phyloP scores from a whole-genome alignment of 2,797 vertebrate genomes.

The Danio tinwini region DNA sequence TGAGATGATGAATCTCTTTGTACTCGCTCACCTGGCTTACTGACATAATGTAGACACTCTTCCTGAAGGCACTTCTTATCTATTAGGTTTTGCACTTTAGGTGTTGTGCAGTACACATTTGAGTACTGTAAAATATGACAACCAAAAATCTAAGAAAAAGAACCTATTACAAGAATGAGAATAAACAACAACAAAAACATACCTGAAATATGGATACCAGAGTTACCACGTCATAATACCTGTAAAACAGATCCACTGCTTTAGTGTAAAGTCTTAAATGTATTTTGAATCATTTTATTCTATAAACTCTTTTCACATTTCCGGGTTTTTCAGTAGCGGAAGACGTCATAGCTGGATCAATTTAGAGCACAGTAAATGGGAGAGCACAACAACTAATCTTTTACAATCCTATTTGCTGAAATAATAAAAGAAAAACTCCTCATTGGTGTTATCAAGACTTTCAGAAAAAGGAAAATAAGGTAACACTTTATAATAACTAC shows the following conservation, averaged over 20 bases:
- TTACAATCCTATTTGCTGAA: too few species aligned
- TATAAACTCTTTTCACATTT: too few species aligned
- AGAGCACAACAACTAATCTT: too few species aligned
- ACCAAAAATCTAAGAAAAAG: constrained; percentile 22
- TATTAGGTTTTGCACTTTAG: constrained; percentile 93
- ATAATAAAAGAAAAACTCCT: too few species aligned
- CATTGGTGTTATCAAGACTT: too few species aligned
- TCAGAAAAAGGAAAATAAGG: too few species aligned
- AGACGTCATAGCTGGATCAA: too few species aligned
- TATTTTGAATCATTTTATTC: too few species aligned
- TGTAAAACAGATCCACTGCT: constrained; percentile 66
- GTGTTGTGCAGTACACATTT: constrained; percentile 97
- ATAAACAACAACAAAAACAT: constrained; percentile 32
- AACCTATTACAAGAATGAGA: background rate
- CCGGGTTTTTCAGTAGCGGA: too few species aligned
- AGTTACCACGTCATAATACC: constrained; percentile 94
- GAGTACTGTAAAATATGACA: constrained; percentile 83
- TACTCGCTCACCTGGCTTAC: constrained; percentile 86
- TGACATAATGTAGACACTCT: constrained; percentile 92
- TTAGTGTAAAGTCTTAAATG: background rate
- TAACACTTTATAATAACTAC: too few species aligned
- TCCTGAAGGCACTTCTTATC: constrained; percentile 95
- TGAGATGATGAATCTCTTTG: background rate
- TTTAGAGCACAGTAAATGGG: too few species aligned
- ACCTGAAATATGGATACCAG: constrained; percentile 98